These are phyloP conservation scores for Merops nubicus DNA, from an alignment of 2,113 vertebrate species.

Conservation along the genomic window DNA sequence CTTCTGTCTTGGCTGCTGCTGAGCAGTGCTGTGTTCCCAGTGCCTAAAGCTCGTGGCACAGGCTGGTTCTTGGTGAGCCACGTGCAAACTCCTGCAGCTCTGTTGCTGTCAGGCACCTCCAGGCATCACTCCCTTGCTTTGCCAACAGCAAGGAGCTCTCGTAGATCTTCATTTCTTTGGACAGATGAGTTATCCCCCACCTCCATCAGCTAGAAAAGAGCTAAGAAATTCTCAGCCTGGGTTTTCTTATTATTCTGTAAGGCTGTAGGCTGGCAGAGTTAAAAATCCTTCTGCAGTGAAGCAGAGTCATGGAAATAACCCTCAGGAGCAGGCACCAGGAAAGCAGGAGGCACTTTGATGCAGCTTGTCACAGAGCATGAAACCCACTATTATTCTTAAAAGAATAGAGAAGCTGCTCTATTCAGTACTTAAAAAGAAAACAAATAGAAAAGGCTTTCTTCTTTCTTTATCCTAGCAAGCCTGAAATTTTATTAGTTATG, in stretches of 20 bases:
- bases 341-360: background rate
- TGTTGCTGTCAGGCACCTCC: background rate
- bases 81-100: background rate
- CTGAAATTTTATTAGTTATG: background rate
- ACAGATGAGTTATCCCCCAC: background rate
- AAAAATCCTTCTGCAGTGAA: background rate
- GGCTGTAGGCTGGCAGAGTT: background rate
- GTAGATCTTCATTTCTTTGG: background rate
- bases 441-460: background rate
- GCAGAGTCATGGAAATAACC: background rate
- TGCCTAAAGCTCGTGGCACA: background rate
- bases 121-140: background rate
- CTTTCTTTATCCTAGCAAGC: background rate
- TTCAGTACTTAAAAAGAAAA: background rate
- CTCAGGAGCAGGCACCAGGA: background rate
- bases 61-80: background rate
- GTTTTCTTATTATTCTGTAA: background rate
- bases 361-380: background rate
- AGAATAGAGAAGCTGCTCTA: background rate
- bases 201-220: background rate
- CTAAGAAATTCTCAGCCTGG: background rate
- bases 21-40: background rate
- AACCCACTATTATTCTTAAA: background rate
- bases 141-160: background rate
- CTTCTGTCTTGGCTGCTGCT: background rate